These are phyloP conservation scores for Myripristis jacobus DNA, from an alignment of 2,797 vertebrate genomes.

Conservation along the genomic window DNA sequence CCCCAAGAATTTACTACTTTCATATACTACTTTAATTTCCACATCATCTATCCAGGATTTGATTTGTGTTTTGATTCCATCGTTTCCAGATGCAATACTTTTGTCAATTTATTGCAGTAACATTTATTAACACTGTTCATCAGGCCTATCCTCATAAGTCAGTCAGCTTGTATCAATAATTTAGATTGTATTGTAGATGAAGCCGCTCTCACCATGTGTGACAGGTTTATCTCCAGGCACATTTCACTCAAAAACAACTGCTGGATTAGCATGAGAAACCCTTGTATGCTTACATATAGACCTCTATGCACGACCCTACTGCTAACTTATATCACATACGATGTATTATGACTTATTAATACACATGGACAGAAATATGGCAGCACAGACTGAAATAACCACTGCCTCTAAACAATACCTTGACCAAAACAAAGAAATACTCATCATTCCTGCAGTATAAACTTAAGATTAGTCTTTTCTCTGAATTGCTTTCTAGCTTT, in stretches of 20 bases:
- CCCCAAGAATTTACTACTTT: no score
- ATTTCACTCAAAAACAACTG: background rate
- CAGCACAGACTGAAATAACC: slow-evolving; percentile 8
- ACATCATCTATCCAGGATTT: no score
- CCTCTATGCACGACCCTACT: background rate
- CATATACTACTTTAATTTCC: no score
- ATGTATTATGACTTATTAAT: background rate
- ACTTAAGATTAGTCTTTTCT: background rate
- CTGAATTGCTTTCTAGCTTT: background rate
- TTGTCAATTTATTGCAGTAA: no score
- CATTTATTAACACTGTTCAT: background rate
- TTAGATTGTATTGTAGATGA: background rate
- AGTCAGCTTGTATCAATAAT: background rate
- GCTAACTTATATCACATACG: no score
- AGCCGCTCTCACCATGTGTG: background rate
- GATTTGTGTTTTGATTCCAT: no score
- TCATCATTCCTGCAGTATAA: background rate
- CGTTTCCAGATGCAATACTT: no score
- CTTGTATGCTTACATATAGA: background rate
- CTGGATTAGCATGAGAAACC: background rate
- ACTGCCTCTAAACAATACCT: background rate
- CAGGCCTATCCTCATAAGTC: background rate
- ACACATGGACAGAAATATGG: background rate
- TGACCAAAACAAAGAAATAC: background rate
- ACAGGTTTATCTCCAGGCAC: background rate